Percentiles rank a stretch among this genome's conserved stretches.
Evolutionary conservation across 2,797 vertebrate genomes (phyloP).

Genomic region (Danio aesculapii): DNA sequence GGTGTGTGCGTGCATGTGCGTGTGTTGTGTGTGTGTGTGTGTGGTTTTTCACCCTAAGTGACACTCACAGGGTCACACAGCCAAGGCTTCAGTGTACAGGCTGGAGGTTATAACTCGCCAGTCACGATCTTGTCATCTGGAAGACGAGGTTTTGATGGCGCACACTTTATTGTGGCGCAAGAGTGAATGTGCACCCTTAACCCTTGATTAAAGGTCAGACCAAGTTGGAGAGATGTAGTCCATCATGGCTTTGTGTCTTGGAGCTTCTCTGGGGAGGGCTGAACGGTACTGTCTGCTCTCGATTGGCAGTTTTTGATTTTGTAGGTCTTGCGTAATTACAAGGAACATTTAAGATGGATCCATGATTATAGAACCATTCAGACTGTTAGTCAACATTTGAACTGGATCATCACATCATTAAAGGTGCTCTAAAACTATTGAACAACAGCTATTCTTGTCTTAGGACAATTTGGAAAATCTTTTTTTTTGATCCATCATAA

Average conservation of each 20-base stretch:
- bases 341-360: not conserved
- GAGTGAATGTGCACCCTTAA: slow-evolving; percentile 23
- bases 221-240: slow-evolving; percentile 13
- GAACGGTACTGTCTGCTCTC: slow-evolving; percentile 2
- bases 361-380: too few relatives aligned
- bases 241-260: slow-evolving; percentile 15
- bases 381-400: too few relatives aligned
- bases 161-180: not conserved
- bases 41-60: slow-evolving; percentile 63
- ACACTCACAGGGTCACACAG: slow-evolving; percentile 66
- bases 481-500: too few relatives aligned
- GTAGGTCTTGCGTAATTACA: not conserved
- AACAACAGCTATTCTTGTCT: too few relatives aligned
- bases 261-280: not conserved
- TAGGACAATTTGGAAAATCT: too few relatives aligned
- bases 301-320: not conserved
- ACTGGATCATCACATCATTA: too few relatives aligned
- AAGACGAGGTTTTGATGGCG: slow-evolving; percentile 54
- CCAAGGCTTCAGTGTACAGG: slow-evolving; percentile 62
- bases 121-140: slow-evolving; percentile 68
- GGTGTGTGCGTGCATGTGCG: slow-evolving; percentile 48
- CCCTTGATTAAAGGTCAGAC: slow-evolving; percentile 35
- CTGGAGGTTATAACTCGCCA: slow-evolving; percentile 64
- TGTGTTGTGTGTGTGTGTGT: slow-evolving; percentile 47
- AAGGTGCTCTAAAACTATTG: too few relatives aligned